These are phyloP conservation scores for Cheilosia soror DNA, from an alignment of 2,888 invertebrate genomes.

Conservation along the genomic window DNA sequence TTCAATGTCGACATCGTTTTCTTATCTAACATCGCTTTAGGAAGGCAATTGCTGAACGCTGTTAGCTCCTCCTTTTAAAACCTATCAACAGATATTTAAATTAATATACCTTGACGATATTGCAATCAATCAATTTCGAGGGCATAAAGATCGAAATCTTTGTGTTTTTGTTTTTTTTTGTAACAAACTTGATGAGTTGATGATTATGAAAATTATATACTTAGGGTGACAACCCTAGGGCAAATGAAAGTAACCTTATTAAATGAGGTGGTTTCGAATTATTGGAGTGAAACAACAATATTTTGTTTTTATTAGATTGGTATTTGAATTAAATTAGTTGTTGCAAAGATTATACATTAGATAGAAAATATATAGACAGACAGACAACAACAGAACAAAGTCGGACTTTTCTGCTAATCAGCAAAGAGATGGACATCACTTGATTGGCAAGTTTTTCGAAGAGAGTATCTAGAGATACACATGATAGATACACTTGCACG, in stretches of 20 bases:
- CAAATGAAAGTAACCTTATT: conserved; percentile 25
- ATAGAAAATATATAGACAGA: conserved; percentile 27
- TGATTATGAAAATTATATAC: conserved; percentile 69
- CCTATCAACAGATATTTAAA: conserved; percentile 69
- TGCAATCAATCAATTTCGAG: conserved; percentile 70
- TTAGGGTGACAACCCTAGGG: conserved; percentile 57
- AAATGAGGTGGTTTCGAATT: conserved; percentile 9
- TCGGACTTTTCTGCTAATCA: conserved; percentile 37
- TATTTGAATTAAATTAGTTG: conserved; percentile 61
- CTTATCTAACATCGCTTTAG: conserved; percentile 49
- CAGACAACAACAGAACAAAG: conserved; percentile 22
- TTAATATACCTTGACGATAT: conserved; percentile 57
- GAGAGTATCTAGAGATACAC: background rate
- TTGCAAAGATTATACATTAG: conserved; percentile 23
- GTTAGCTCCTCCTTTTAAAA: conserved; percentile 50
- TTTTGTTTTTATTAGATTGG: background rate
- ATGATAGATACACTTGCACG: conserved; percentile 43
- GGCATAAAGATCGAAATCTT: conserved; percentile 57
- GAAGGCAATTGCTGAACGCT: conserved; percentile 18
- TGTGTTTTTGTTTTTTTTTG: no score
- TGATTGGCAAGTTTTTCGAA: conserved; percentile 53
- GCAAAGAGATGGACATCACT: conserved; percentile 60
- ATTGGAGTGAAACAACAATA: conserved; percentile 31
- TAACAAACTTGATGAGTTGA: conserved; percentile 24
- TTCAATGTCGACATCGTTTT: conserved; percentile 51